phyloP scores from a whole-genome alignment of 2,113 vertebrate genomes.

The Setophaga kirtlandii region DNA sequence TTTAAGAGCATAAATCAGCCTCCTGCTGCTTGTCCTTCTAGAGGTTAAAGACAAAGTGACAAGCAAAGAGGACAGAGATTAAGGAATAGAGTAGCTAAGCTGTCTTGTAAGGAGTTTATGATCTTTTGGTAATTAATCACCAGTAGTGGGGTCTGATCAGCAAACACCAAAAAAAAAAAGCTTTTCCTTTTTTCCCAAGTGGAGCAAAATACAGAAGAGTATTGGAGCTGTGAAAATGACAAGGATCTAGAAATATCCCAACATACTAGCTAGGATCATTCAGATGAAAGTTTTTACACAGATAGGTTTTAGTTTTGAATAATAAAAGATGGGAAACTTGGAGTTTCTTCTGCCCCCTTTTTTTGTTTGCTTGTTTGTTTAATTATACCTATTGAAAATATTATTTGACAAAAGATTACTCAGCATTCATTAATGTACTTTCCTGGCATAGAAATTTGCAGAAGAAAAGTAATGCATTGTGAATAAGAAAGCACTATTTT shows the following conservation, averaged over 20 bases:
- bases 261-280: neutral
- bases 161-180: neutral
- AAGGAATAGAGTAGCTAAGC: neutral
- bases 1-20: conserved; percentile 3
- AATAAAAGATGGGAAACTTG: neutral
- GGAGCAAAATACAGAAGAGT: neutral
- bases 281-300: neutral
- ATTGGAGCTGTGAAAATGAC: neutral
- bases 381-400: neutral
- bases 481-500: neutral
- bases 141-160: neutral
- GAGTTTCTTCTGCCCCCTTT: accelerated
- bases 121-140: neutral
- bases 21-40: neutral
- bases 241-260: neutral
- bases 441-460: neutral
- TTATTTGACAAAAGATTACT: neutral
- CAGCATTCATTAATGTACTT: neutral
- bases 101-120: neutral
- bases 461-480: neutral
- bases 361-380: neutral
- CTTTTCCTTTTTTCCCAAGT: neutral
- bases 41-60: conserved; percentile 10
- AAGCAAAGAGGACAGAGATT: neutral
- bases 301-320: neutral